Evolutionary conservation across 2,888 invertebrate genomes (phyloP).

Genomic region (Brachypterus glaber): DNA sequence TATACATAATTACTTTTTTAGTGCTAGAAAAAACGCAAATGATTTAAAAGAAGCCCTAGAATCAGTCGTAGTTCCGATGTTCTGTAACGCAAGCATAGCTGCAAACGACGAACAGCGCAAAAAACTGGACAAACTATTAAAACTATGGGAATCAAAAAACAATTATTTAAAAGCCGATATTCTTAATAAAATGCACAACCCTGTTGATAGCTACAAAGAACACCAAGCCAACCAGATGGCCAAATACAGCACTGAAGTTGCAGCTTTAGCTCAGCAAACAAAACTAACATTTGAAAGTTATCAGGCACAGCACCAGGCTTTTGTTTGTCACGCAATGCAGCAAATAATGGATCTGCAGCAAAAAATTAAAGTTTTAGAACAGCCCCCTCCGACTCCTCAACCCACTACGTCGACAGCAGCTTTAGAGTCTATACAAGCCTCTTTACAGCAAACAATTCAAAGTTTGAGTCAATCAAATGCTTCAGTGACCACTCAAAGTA

Average conservation of each 20-base stretch:
- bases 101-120: constrained; percentile 80
- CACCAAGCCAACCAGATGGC: constrained; percentile 79
- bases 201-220: constrained; percentile 77
- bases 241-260: constrained; percentile 61
- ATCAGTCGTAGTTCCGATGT: constrained; percentile 95
- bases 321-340: constrained; percentile 81
- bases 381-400: constrained; percentile 21
- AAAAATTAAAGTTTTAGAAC: constrained; percentile 47
- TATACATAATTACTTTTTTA: constrained; percentile 41
- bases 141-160: constrained; percentile 94
- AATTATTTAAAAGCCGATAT: constrained; percentile 77
- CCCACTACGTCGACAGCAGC: constrained; percentile 13
- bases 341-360: constrained; percentile 79
- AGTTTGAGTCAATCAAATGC: constrained; percentile 22
- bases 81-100: constrained; percentile 83
- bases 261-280: constrained; percentile 67
- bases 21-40: constrained; percentile 91
- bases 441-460: constrained; percentile 30
- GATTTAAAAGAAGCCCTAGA: constrained; percentile 89
- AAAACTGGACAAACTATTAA: constrained; percentile 87
- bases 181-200: constrained; percentile 79
- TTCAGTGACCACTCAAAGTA: constrained; percentile 9
- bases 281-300: constrained; percentile 73
- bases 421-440: constrained; percentile 32
- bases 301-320: constrained; percentile 85